Evolutionary conservation across 2,797 vertebrate species (phyloP), one percentile per base, ranked within the genome.

Genomic region (Acanthurus lineatus): DNA sequence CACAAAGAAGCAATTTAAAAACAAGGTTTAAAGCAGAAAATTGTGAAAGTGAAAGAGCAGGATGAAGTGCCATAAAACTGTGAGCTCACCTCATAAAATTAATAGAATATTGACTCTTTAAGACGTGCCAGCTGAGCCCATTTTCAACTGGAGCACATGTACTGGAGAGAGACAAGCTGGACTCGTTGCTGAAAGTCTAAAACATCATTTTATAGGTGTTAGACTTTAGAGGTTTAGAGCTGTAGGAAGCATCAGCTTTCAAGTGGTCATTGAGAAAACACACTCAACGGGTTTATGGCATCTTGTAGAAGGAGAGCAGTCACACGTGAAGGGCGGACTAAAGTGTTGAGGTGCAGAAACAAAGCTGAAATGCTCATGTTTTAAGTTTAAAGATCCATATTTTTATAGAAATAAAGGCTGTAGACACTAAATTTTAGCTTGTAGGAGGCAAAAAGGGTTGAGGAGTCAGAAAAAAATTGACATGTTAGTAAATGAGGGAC

Each of bases 231-330:
- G 80, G 60, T 73, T 65, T 62, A 48, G 69, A 76, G 73, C 52
- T 81, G 62, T 58, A 80, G 85, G 88, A 86, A 88, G 69, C 77
- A 32, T 3, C 32, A 44, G 69, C 84, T 91, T 90, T 92, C 67
- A 91, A 86, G 82, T 63, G 82, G 78, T 67, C 87, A 81, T 83
- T 90, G 81, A 82, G 73, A 81, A 82, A 76, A 73, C 84, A 69
- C 82, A 80, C 81, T 68, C 81, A 69, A 86, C 75, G 59, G 88
- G 64, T 94, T 95, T 94, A 95, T 80, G 86, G 84, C 74, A 10
- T 81, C 79, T 84, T 67, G 64, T 79, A 64, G 70, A 88, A 85
- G 73, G 83, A 81, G 82, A 82, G 86, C 86, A 89, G 82, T 88
- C 85, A 86, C 75, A 85, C 63, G 40, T 85, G 86, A 91, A 87